Conservation (phyloP, 2,888 invertebrate species). For the Sarcophaga subvicina region DNA sequence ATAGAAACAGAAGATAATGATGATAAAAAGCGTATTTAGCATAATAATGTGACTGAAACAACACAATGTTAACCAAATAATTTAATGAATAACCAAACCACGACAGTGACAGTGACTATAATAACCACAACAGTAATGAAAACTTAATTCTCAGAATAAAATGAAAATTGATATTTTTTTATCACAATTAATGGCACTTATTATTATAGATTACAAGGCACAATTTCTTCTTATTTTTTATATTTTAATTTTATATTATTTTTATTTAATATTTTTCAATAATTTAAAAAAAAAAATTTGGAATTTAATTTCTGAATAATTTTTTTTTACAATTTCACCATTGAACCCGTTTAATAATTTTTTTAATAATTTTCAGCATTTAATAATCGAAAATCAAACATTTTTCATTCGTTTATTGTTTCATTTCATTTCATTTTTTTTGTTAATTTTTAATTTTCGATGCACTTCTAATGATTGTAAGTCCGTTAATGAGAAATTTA, state of each 20-base stretch:
- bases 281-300: not conserved
- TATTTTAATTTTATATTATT: not conserved
- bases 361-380: not conserved
- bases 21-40: constrained; percentile 44
- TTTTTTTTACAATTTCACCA: constrained; percentile 14
- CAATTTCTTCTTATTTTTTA: not conserved
- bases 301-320: not conserved
- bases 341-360: constrained; percentile 28
- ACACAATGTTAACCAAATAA: too few species aligned
- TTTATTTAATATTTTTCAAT: not conserved
- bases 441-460: constrained; percentile 52
- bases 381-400: constrained; percentile 2
- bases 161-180: not conserved
- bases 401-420: constrained; percentile 22
- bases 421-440: constrained; percentile 17
- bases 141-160: not conserved
- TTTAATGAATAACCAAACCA: too few species aligned
- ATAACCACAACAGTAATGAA: not conserved
- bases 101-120: not conserved
- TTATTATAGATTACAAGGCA: too few species aligned
- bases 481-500: constrained; percentile 67
- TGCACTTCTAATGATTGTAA: constrained; percentile 69
- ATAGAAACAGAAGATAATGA: constrained; percentile 34
- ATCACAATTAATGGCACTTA: constrained; percentile 14
- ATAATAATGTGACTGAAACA: constrained; percentile 23